A percentile compares a stretch with the other conserved stretches of the same genome.
phyloP scores from a whole-genome alignment of 2,797 vertebrate species.

The Squalus acanthias region DNA sequence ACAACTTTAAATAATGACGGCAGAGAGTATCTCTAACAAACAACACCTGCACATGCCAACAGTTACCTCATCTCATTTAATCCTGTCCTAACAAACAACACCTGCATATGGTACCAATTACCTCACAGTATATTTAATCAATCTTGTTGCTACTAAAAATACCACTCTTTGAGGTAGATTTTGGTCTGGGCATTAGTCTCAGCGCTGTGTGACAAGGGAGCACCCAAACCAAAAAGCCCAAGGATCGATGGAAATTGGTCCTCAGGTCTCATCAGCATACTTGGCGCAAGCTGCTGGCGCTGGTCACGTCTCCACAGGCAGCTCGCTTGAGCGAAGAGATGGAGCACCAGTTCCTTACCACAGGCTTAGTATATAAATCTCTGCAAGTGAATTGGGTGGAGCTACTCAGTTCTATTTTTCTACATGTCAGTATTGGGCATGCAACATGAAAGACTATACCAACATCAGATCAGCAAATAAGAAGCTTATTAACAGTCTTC shows the following conservation, averaged over 20 bases:
- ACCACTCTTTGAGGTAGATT: background rate
- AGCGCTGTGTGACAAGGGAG: background rate
- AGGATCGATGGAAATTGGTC: background rate
- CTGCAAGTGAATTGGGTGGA: background rate
- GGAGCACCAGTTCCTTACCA: background rate
- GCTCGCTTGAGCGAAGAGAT: background rate
- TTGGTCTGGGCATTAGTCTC: background rate
- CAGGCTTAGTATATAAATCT: background rate
- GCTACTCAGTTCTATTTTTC: background rate
- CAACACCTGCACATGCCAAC: background rate
- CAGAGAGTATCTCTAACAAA: background rate
- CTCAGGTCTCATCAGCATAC: background rate
- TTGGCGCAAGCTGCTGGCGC: background rate
- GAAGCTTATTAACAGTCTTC: background rate
- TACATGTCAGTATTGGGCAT: background rate
- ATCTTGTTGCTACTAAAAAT: background rate
- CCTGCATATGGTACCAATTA: background rate
- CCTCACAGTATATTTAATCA: background rate
- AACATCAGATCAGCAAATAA: background rate
- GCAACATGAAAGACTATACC: background rate
- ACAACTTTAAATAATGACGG: background rate
- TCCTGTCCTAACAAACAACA: background rate
- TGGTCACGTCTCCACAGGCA: background rate
- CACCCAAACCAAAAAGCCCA: background rate
- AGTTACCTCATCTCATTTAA: background rate